Evolutionary conservation across 1,140 invertebrate species (phyloP), one percentile per base, ranked within the genome.

Genomic region (Plutomurus gul): DNA sequence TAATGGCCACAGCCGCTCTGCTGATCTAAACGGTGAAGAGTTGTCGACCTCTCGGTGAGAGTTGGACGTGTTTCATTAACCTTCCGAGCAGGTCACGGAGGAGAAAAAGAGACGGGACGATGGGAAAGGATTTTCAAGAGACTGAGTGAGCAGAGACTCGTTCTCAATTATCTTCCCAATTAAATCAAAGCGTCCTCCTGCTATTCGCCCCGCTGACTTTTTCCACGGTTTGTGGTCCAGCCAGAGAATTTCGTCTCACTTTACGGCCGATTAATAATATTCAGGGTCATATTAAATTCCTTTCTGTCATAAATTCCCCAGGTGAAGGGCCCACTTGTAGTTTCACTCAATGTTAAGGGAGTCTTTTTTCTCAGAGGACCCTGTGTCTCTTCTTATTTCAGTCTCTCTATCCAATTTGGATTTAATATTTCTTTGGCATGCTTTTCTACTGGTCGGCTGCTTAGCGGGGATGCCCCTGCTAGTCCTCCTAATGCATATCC

Each of bases 141-240:
- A 56, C 22, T 33, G 73, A 36, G 13, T 51, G 73, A n/a, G n/a
- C n/a, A n/a, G 56, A 60, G 11, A 47, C 60, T 33, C 75, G 27
- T 65, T 77, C 65, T 56, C 75, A 77, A 77, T 77, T 77, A 77
- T 70, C 56, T 25, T 70, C 75, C 36, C 39, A 65, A 77, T 60
- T 77, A 77, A 77, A 77, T 77, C 75, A 77, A 77, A 60, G 75
- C 43, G 40, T 46, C 75, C 75, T 70, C 51, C 75, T 77, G n/a
- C n/a, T n/a, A n/a, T 39, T 65, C 20, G n/a, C 46, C 65, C 75
- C 56, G 65, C 65, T 77, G 40, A 76, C 75, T 56, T 56, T 76
- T 76, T n/a, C 49, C 49, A 36, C 33, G 33, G 30, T 37, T 37
- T 49, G 39, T 65, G 56, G 56, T 65, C 56, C 56, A 25, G 8